phyloP scores from a whole-genome alignment of 92 coral and sea anemone species.

The Epizoanthus scotinus region DNA sequence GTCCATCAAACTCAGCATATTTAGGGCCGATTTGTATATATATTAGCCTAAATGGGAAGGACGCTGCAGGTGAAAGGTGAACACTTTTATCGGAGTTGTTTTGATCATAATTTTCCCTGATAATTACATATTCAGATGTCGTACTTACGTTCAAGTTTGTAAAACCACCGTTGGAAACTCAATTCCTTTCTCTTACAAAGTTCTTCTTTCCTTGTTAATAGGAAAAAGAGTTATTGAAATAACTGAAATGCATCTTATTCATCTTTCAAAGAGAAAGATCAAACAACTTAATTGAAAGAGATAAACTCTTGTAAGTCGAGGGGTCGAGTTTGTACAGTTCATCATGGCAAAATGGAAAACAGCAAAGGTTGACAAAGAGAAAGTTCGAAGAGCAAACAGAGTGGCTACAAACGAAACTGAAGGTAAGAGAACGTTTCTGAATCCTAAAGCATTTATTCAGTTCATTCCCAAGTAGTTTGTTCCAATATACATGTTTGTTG shows the following conservation, averaged over 20 bases:
- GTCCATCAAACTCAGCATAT: slow-evolving; percentile 16
- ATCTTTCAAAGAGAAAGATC: background rate
- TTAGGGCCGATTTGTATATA: background rate
- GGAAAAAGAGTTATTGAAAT: background rate
- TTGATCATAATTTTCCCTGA: background rate
- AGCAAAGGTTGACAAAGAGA: slow-evolving; percentile 24
- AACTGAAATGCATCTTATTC: background rate
- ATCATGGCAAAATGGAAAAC: slow-evolving; percentile 17
- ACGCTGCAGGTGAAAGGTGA: slow-evolving; percentile 4
- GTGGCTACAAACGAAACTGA: slow-evolving; percentile 23
- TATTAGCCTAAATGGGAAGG: background rate
- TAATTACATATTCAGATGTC: background rate
- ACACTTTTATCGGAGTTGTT: background rate
- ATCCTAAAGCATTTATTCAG: background rate
- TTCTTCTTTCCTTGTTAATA: too few relatives aligned
- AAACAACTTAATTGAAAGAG: background rate
- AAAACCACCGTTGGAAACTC: background rate
- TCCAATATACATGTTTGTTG: slow-evolving; percentile 8
- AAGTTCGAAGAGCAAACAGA: slow-evolving; percentile 24
- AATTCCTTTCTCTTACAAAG: background rate
- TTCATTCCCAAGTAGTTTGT: background rate
- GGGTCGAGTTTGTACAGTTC: background rate
- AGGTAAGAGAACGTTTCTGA: slow-evolving; percentile 1
- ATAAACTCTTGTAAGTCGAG: slow-evolving; percentile 5
- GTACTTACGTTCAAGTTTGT: background rate